Evolutionary conservation across 1,140 invertebrate species (phyloP).

Genomic region (Drosophila tristis): DNA sequence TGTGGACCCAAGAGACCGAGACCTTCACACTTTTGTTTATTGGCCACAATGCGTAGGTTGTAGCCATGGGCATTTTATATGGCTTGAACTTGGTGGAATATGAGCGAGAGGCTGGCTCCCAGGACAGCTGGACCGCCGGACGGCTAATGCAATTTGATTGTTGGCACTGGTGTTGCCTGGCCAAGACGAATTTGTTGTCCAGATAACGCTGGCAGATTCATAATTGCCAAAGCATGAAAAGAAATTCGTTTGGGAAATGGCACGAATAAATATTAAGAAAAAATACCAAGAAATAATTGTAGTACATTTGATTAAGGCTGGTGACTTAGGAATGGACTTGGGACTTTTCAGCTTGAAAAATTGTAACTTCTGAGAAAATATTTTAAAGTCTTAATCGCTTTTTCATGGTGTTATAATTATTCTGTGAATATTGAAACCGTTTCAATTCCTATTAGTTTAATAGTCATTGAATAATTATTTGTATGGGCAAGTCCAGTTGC

Average conservation of each 20-base stretch:
- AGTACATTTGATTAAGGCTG: neutral
- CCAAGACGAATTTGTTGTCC: conserved; percentile 52
- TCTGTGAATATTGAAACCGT: too few relatives aligned
- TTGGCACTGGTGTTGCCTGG: conserved; percentile 33
- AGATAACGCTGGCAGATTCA: conserved; percentile 40
- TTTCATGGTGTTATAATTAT: too few relatives aligned
- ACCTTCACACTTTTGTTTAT: conserved; percentile 81
- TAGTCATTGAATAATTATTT: conserved; percentile 6
- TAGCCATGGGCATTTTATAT: conserved; percentile 66
- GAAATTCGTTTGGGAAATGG: conserved; percentile 33
- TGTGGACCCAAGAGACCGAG: conserved; percentile 17
- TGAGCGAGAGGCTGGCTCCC: conserved; percentile 1
- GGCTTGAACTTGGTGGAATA: conserved; percentile 38
- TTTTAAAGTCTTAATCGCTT: neutral
- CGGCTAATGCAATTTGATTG: conserved; percentile 66
- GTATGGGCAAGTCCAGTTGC: conserved; percentile 12
- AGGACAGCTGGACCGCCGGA: neutral
- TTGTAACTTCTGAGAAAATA: neutral
- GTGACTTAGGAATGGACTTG: neutral
- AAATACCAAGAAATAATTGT: too few relatives aligned
- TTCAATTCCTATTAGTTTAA: neutral
- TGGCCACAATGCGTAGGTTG: conserved; percentile 77
- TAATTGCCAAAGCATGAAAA: conserved; percentile 26
- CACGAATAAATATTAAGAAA: neutral
- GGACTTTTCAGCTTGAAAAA: too few relatives aligned